phyloP scores from a whole-genome alignment of 2,113 vertebrate species.

The Peromyscus leucopus region DNA sequence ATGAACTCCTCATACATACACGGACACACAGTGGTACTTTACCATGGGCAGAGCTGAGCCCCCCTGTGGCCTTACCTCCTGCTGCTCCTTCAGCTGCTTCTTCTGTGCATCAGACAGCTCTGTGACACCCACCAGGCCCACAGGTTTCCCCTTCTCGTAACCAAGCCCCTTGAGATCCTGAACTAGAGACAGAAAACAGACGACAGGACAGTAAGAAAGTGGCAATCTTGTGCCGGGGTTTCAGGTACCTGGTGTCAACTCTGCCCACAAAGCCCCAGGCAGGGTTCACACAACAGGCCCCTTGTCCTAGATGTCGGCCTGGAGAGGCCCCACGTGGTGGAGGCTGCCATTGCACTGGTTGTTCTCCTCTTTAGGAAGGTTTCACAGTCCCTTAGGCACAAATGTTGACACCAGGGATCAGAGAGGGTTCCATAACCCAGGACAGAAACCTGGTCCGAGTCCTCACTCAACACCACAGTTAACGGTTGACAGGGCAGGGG shows the following conservation, averaged over 20 bases:
- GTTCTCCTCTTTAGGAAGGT: neutral
- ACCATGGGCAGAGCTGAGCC: neutral
- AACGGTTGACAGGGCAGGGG: neutral
- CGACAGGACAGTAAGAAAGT: neutral
- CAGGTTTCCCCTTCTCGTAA: conserved; percentile 97
- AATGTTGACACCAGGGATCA: neutral
- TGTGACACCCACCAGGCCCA: conserved; percentile 96
- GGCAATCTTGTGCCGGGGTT: fast-evolving
- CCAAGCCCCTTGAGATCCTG: conserved; percentile 96
- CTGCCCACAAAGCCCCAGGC: neutral
- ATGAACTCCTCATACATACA: neutral
- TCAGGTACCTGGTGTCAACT: neutral
- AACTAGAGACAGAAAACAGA: conserved; percentile 85
- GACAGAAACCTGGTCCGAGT: neutral
- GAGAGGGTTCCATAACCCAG: neutral
- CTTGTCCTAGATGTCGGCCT: neutral
- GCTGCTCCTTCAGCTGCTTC: conserved; percentile 97
- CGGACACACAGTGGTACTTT: too few relatives aligned
- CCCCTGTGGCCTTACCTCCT: conserved; percentile 90
- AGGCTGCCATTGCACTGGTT: neutral
- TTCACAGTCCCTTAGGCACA: neutral
- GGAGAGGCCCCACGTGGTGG: neutral
- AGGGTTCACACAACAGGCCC: neutral
- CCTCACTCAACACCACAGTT: neutral
- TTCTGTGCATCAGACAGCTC: conserved; percentile 98